phyloP scores from a whole-genome alignment of 2,797 vertebrate genomes.

The Forpus xanthops region DNA sequence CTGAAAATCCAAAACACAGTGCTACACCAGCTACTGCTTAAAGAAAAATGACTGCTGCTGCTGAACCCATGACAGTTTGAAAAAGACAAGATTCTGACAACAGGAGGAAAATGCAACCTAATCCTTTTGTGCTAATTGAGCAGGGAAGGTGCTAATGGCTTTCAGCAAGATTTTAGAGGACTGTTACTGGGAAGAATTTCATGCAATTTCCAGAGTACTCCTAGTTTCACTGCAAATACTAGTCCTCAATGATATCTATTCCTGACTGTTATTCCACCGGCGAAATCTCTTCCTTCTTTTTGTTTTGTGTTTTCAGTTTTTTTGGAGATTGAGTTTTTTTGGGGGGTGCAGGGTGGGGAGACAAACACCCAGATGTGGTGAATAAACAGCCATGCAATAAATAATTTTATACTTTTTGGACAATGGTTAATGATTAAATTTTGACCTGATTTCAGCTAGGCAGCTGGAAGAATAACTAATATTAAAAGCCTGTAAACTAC shows the following conservation, averaged over 20 bases:
- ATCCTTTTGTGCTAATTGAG: conserved; percentile 7
- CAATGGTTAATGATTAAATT: neutral
- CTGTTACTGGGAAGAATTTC: neutral
- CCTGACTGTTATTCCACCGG: neutral
- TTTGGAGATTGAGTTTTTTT: neutral
- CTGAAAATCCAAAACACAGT: too few relatives aligned
- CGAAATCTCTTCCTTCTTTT: neutral
- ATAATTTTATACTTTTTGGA: neutral
- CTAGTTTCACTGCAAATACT: neutral
- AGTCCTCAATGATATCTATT: neutral
- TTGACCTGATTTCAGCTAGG: neutral
- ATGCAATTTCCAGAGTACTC: neutral
- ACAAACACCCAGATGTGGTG: neutral
- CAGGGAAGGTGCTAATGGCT: neutral
- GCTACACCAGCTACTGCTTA: too few relatives aligned
- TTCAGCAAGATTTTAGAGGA: neutral
- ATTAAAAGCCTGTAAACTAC: neutral
- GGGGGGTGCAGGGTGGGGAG: neutral
- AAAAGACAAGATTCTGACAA: neutral
- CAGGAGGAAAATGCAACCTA: neutral
- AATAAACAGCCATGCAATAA: neutral
- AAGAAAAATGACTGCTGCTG: too few relatives aligned
- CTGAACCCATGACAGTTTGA: too few relatives aligned
- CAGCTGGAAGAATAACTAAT: neutral
- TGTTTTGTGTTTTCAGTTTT: neutral